These are phyloP conservation scores for Istiophorus platypterus DNA, from an alignment of 2,113 vertebrate species.

Conservation along the genomic window DNA sequence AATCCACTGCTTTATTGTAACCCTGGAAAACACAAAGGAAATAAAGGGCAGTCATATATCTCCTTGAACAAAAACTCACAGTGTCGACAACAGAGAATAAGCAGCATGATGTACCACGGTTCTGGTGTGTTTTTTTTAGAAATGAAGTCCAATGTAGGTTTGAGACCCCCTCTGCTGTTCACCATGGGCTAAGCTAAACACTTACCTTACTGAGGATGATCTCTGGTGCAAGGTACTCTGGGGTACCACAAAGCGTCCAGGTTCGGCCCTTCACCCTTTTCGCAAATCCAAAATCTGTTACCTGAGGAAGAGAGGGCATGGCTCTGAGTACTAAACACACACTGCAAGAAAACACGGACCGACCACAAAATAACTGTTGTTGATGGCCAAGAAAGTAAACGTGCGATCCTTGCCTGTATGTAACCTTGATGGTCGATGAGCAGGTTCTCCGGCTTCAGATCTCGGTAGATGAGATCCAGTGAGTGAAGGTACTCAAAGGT, in stretches of 20 bases:
- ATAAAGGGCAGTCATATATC: conserved; percentile 8
- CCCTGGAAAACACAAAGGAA: conserved; percentile 80
- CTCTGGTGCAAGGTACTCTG: conserved; percentile 94
- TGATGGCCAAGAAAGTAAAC: not conserved
- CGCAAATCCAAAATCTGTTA: conserved; percentile 96
- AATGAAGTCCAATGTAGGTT: not conserved
- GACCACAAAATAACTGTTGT: not conserved
- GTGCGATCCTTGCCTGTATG: conserved; percentile 84
- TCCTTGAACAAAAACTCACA: conserved; percentile 17
- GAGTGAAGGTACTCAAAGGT: conserved; percentile 97
- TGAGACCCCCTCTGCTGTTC: not conserved
- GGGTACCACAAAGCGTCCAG: conserved; percentile 95
- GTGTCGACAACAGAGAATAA: not conserved
- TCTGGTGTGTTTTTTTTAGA: not conserved
- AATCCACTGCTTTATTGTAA: conserved; percentile 97
- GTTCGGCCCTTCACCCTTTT: conserved; percentile 95
- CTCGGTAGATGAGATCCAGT: conserved; percentile 95
- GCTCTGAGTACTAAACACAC: not conserved
- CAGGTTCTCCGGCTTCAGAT: conserved; percentile 95
- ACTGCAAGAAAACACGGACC: not conserved
- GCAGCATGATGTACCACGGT: not conserved
- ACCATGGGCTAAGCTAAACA: not conserved
- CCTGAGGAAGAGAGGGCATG: conserved; percentile 75
- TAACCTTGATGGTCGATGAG: conserved; percentile 96
- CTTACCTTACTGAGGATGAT: conserved; percentile 95